phyloP scores from a whole-genome alignment of 2,113 vertebrate species.

The Galemys pyrenaicus region DNA sequence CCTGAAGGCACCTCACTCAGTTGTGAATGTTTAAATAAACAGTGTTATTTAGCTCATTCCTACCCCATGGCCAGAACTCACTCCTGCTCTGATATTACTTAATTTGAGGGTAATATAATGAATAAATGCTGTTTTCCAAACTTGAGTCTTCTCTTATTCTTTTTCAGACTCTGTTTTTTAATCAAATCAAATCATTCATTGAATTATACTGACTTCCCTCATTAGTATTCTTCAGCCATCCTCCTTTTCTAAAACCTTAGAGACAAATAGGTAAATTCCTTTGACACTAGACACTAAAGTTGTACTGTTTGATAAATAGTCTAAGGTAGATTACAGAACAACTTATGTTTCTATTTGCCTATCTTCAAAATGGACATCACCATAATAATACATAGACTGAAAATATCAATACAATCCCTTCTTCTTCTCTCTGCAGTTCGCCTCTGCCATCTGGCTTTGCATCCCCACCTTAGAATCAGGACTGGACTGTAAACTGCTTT shows the following conservation, averaged over 20 bases:
- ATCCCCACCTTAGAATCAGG: background rate
- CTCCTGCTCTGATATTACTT: background rate
- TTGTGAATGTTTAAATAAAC: background rate
- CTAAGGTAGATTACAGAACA: background rate
- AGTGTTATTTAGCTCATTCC: background rate
- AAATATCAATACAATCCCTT: background rate
- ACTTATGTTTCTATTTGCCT: background rate
- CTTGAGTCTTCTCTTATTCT: background rate
- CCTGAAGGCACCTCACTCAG: background rate
- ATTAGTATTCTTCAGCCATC: background rate
- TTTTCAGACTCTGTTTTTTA: background rate
- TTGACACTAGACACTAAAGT: background rate
- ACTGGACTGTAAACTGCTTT: background rate
- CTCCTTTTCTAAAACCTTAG: background rate
- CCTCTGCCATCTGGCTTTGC: background rate
- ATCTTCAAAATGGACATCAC: background rate
- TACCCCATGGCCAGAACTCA: background rate
- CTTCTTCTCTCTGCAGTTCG: background rate
- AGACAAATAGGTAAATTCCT: background rate
- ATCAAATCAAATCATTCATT: background rate
- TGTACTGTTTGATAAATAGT: background rate
- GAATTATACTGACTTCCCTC: background rate
- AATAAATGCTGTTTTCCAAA: constrained; percentile 6
- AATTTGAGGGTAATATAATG: background rate
- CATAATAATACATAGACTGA: background rate